Percentiles rank a stretch among this genome's conserved stretches.
phyloP scores from a whole-genome alignment of 2,113 vertebrate species.

The Speoplatyrhinus poulsoni region DNA sequence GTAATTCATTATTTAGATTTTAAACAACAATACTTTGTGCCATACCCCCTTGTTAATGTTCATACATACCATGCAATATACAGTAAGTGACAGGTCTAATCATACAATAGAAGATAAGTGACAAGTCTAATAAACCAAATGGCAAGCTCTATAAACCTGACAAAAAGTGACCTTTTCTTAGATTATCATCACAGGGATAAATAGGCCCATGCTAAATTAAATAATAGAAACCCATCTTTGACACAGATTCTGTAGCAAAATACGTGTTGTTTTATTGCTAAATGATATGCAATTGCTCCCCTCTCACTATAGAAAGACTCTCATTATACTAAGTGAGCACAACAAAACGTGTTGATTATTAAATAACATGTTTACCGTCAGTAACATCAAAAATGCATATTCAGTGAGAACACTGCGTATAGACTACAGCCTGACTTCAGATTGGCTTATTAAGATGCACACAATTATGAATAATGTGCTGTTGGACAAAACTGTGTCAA shows the following conservation, averaged over 20 bases:
- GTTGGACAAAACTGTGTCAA: conserved; percentile 77
- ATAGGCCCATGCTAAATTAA: conserved; percentile 16
- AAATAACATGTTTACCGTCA: conserved; percentile 74
- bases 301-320: conserved; percentile 31
- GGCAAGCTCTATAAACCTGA: not conserved
- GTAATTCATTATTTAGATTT: conserved; percentile 16
- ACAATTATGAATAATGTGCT: conserved; percentile 74
- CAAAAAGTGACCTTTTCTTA: not conserved
- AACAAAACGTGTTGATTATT: conserved; percentile 64
- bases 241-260: conserved; percentile 50
- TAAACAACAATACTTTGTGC: too few species aligned
- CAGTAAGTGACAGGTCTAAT: too few species aligned
- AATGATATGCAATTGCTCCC: conserved; percentile 41
- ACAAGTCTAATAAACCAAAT: too few species aligned
- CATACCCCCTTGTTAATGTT: not conserved
- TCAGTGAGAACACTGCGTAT: conserved; percentile 74
- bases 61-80: not conserved
- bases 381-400: conserved; percentile 68
- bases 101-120: too few species aligned
- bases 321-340: conserved; percentile 55
- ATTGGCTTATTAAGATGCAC: conserved; percentile 70
- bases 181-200: not conserved
- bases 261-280: conserved; percentile 46
- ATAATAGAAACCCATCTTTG: conserved; percentile 30
- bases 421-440: conserved; percentile 62